phyloP scores from a whole-genome alignment of 2,888 invertebrate species.

The Lobophora halterata region DNA sequence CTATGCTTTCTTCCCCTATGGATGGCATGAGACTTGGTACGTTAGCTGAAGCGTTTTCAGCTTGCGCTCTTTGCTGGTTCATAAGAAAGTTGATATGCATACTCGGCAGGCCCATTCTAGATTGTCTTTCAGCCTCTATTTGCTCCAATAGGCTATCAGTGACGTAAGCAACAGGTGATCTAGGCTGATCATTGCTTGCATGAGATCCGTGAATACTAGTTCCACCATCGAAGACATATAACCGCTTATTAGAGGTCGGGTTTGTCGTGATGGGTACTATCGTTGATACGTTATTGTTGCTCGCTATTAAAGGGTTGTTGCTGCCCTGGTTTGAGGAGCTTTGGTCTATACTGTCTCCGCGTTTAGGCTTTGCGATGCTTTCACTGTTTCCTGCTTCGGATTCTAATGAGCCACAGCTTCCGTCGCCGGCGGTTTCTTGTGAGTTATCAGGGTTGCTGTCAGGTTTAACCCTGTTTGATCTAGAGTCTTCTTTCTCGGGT shows the following conservation, averaged over 20 bases:
- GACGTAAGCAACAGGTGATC: slow-evolving; percentile 72
- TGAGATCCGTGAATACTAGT: slow-evolving; percentile 54
- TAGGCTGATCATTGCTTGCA: slow-evolving; percentile 63
- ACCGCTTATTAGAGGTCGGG: slow-evolving; percentile 59
- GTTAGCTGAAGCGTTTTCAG: slow-evolving; percentile 54
- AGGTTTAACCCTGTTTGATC: slow-evolving; percentile 52
- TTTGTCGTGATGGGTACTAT: slow-evolving; percentile 72
- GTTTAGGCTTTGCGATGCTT: slow-evolving; percentile 58
- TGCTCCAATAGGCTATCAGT: slow-evolving; percentile 74
- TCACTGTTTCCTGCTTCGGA: slow-evolving; percentile 69
- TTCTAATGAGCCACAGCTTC: slow-evolving; percentile 74
- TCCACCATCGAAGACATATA: slow-evolving; percentile 73
- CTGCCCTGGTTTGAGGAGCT: slow-evolving; percentile 77
- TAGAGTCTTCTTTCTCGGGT: slow-evolving; percentile 58
- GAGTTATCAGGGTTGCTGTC: slow-evolving; percentile 53
- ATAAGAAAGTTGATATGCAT: slow-evolving; percentile 75
- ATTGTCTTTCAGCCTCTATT: slow-evolving; percentile 71
- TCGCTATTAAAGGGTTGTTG: slow-evolving; percentile 70
- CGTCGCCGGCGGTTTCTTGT: slow-evolving; percentile 67
- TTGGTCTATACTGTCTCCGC: slow-evolving; percentile 69
- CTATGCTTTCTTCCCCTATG: slow-evolving; percentile 79
- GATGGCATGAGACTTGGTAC: slow-evolving; percentile 74
- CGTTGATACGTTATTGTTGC: slow-evolving; percentile 69
- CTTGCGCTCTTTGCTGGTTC: slow-evolving; percentile 60
- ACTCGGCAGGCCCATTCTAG: slow-evolving; percentile 72